Base-by-base conservation (phyloP, 2,113 vertebrate genomes). In the Lamprotornis superbus region DNA sequence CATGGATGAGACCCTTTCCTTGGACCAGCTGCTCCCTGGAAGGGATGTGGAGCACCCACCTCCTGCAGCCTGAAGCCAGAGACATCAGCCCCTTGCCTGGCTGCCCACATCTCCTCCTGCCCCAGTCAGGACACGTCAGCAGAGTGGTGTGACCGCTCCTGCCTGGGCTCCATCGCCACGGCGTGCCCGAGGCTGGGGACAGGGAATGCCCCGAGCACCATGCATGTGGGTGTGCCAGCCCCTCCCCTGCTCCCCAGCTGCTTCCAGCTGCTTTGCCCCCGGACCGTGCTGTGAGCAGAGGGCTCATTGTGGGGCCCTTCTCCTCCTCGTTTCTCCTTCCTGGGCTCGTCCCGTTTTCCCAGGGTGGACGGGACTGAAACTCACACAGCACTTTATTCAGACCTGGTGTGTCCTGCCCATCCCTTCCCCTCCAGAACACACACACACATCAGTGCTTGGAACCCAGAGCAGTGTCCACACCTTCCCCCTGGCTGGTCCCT, bases 71-170 rank as follows among this genome's bases (percentile, higher is more conserved):
- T 57, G 40, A 46, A 25, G 28, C 35, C 63, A 49, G 77, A 47
- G 30, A 14, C 64, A 42, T 12, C 79, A 46, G 55, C 70, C 53
- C 64, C 47, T 65, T 79, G 61, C 73, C 73, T 59, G 22, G 40
- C 60, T 84, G 84, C 53, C 64, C 44, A 20, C 7, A 1, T 39
- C 56, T 79, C 47, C 69, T 68, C 28, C 19, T n/a, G 37, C 57
- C 35, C 42, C 37, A 5, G 53, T 4, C 71, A 25, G 83, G 59
- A 46, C 55, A 6, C 1, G 0, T 5, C 27, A 5, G 37, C 61
- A 42, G 37, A 24, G 63, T 0, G 1, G 8, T 3, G 2, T 0
- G 0, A 2, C 57, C 9, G 23, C 46, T 46, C 55, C 80, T 19
- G 23, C 15, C 59, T 7, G 44, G 3, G 49, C 75, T 77, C 55